A percentile compares a stretch with the other conserved stretches of the same genome.
Evolutionary conservation across 2,113 vertebrate genomes (phyloP).

Genomic region (Oryzias woworae): DNA sequence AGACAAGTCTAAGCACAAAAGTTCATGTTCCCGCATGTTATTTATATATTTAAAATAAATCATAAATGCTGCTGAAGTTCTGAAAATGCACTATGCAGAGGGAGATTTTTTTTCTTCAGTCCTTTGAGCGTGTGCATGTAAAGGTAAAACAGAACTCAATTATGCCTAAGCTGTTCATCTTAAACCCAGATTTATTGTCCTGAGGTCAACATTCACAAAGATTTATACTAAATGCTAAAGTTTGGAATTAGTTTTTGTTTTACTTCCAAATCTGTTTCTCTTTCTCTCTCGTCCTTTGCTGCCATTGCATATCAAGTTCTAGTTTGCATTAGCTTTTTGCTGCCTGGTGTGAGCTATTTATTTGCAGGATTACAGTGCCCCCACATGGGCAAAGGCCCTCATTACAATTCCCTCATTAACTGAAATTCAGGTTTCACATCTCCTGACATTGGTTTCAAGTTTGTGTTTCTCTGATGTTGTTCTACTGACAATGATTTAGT

Average conservation of each 20-base stretch:
- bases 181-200: slow-evolving; percentile 16
- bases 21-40: slow-evolving; percentile 37
- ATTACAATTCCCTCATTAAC: slow-evolving; percentile 57
- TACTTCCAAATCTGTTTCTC: slow-evolving; percentile 39
- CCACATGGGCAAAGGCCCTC: slow-evolving; percentile 58
- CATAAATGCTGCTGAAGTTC: slow-evolving; percentile 31
- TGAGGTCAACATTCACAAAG: slow-evolving; percentile 10
- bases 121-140: slow-evolving; percentile 27
- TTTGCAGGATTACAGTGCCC: slow-evolving; percentile 69
- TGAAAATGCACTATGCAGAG: slow-evolving; percentile 39
- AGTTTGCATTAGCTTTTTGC: slow-evolving; percentile 45
- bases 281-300: slow-evolving; percentile 42
- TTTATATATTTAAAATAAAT: slow-evolving; percentile 18
- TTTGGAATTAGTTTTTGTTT: slow-evolving; percentile 46
- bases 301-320: slow-evolving; percentile 42
- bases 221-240: slow-evolving; percentile 26
- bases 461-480: slow-evolving; percentile 22
- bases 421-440: slow-evolving; percentile 9
- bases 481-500: slow-evolving; percentile 7
- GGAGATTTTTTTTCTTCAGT: slow-evolving; percentile 28
- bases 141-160: slow-evolving; percentile 31
- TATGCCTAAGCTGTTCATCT: slow-evolving; percentile 9
- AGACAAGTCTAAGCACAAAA: slow-evolving; percentile 48
- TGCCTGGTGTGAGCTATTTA: slow-evolving; percentile 38
- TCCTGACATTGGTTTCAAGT: slow-evolving; percentile 32